Evolutionary conservation across 2,797 vertebrate genomes (phyloP), one percentile per base, ranked within the genome.

Genomic region (Capromys pilorides): DNA sequence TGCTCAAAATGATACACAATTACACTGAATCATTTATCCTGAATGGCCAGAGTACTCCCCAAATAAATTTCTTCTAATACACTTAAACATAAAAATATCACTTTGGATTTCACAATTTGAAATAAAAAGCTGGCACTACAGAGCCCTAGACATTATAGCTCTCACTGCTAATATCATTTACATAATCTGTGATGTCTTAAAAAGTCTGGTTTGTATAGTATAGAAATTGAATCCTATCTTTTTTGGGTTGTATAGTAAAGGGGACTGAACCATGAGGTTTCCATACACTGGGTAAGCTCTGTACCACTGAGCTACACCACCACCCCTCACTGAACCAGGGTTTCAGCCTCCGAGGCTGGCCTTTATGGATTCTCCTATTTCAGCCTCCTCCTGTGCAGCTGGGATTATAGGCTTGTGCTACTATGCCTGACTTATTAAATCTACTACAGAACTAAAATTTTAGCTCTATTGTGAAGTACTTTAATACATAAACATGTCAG

Each of bases 1-100:
- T 96, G 77, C 31, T 91, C 69, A 92, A 90, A 96, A 92, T 79
- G 22, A 75, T 33, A 95, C 49, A 81, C 0, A 96, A 75, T 82
- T 88, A 90, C 6, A 94, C n/a, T 61, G 5, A 62, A 81, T 28
- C 9, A 64, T 80, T 94, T 92, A 75, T 77, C 92, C 71, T 86
- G 16, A 96, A 83, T 36, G 33, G n/a, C 2, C 28, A 96, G 28
- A 88, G 81, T 6, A 77, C 2, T 6, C 13, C 45, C 86, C 83
- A 93, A 87, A 84, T 81, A 90, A 86, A 57, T 79, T 73, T 89
- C 12, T 94, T 75, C 45, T 81, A 90, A 88, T 39, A 90, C 9
- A 89, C 41, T 83, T 79, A 83, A 90, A 71, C 22, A 83, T 73
- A 92, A 90, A 84, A 84, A 54, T 16, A 85, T 77, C 57, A 91